A percentile compares a stretch with the other conserved stretches of the same genome.
Conservation (phyloP, 2,113 vertebrate genomes). For the crab-eating macaque (Macaca fascicularis) region T2T-MFA8v1.1 NC_088375.1:157242001-157242500, state of each 20-base stretch:
- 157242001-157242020: conserved; percentile 1
- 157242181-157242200: background rate
- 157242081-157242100: background rate
- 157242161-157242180: conserved; percentile 57
- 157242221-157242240: background rate
- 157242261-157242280: background rate
- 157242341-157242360: conserved; percentile 36
- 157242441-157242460: background rate
- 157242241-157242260: background rate
- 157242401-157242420: background rate
- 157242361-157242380: conserved; percentile 36
- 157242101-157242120: background rate
- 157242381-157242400: background rate
- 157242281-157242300: conserved; percentile 19
- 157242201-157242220: background rate
- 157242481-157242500: background rate
- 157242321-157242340: background rate
- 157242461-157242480: background rate
- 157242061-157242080: background rate
- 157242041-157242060: background rate
- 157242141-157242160: background rate
- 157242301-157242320: background rate
- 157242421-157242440: background rate
- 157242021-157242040: background rate
- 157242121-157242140: background rate